Conservation (phyloP, 2,888 invertebrate genomes). For the Chymomyza caudatula region DNA sequence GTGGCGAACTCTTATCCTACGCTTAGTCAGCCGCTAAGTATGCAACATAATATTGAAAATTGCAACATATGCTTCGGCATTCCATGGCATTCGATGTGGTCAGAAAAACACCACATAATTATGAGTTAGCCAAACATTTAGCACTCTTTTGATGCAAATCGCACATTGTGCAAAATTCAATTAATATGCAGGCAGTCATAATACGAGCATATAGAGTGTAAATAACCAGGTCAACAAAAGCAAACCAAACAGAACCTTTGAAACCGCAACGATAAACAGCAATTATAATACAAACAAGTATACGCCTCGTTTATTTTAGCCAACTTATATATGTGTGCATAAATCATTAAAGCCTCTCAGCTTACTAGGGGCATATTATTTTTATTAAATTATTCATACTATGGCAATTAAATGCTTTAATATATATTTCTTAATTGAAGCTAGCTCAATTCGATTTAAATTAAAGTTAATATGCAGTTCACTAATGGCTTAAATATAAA, state of each 20-base stretch:
- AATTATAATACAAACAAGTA: not conserved
- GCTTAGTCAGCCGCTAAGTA: not conserved
- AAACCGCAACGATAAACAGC: not conserved
- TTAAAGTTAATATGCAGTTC: not conserved
- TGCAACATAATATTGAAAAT: not conserved
- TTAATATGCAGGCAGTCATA: not conserved
- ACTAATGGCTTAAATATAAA: not conserved
- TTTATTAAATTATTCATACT: conserved; percentile 35
- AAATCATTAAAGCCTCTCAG: too few relatives aligned
- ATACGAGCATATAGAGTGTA: not conserved
- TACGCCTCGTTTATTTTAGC: not conserved
- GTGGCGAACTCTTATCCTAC: too few relatives aligned
- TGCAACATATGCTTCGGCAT: not conserved
- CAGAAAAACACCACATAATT: not conserved
- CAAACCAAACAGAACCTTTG: not conserved
- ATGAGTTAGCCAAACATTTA: not conserved
- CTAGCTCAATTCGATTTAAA: not conserved
- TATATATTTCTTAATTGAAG: not conserved
- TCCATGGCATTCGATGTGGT: not conserved
- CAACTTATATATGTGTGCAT: too few relatives aligned
- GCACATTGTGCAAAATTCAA: not conserved
- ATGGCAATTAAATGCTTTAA: conserved; percentile 37
- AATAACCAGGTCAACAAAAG: not conserved
- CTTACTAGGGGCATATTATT: not conserved
- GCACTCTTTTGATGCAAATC: not conserved